Evolutionary conservation across 2,113 vertebrate genomes (phyloP), one percentile per base, ranked within the genome.

Genomic region (Trogon melanurus): DNA sequence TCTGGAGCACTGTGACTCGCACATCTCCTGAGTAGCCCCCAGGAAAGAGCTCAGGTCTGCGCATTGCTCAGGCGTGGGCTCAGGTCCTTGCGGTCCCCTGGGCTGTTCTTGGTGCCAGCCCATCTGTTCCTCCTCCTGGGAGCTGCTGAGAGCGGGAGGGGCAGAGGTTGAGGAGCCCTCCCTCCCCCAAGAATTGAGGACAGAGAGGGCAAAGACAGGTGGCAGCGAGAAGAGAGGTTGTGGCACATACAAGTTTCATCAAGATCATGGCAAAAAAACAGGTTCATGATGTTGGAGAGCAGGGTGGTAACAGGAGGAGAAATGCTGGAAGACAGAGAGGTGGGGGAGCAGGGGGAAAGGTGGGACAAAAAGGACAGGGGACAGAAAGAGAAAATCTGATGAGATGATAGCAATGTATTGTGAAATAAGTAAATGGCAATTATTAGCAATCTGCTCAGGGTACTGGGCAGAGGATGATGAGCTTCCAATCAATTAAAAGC

Each of bases 381-480:
- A 74, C 50, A 23, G 12, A 51, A 80, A 91, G 65, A 88, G n/a
- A 66, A 76, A 71, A 79, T 14, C 34, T 32, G 41, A 65, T 53
- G 32, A 72, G 26, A 81, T 67, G 21, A 83, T 17, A 84, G 13
- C 26, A 86, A 23, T 65, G 13, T 48, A n/a, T 58, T 47, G 64
- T 10, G 4, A 70, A 66, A 83, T 64, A 78, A 93, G 48, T 85
- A 90, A 90, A 78, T 47, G 34, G 38, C 72, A 84, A 53, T 85
- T 91, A 91, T 79, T 74, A 86, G 45, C 48, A 56, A 82, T 88
- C 72, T 88, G 64, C 57, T 53, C 32, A 38, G 27, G 45, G 29
- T 71, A 86, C 25, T 69, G 65, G n/a, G 83, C 85, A 81, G 81
- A 87, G 41, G 16, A 74, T 85, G 47, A 90, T 90, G 61, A 96